phyloP scores from a whole-genome alignment of 2,888 invertebrate species.

The Drosophila mercatorum region DNA sequence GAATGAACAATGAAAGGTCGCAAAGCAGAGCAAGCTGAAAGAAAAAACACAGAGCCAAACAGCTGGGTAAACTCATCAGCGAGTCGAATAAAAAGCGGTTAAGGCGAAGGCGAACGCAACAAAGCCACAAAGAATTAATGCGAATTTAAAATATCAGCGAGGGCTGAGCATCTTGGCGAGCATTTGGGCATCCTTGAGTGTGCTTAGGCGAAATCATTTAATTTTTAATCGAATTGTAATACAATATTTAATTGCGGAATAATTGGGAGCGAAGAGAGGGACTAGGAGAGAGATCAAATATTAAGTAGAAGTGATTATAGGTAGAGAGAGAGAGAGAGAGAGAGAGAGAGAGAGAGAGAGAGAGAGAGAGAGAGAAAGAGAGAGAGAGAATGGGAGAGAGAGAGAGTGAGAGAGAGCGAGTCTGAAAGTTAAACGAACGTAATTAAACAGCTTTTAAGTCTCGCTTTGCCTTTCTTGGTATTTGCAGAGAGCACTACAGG shows the following conservation, averaged over 20 bases:
- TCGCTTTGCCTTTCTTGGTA: background rate
- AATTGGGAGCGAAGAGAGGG: background rate
- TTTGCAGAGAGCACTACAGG: too few relatives aligned
- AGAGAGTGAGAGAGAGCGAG: background rate
- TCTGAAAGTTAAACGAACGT: background rate
- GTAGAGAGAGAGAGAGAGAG: background rate
- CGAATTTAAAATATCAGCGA: background rate
- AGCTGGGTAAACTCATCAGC: constrained; percentile 28
- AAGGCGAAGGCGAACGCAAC: constrained; percentile 3
- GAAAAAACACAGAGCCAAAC: constrained; percentile 1
- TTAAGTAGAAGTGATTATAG: background rate
- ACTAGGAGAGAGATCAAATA: background rate
- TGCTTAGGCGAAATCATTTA: background rate
- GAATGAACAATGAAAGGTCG: constrained; percentile 14
- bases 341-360: background rate
- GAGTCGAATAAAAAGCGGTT: constrained; percentile 6
- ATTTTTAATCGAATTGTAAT: constrained; percentile 7
- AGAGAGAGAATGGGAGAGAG: background rate
- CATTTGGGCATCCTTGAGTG: too few relatives aligned
- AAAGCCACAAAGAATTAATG: constrained; percentile 2
- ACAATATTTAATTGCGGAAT: background rate
- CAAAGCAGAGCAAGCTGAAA: background rate
- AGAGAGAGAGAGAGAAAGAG: background rate
- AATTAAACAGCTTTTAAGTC: background rate
- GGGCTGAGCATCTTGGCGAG: background rate